phyloP scores from a whole-genome alignment of 2,113 vertebrate genomes.

The Podarcis cretensis region DNA sequence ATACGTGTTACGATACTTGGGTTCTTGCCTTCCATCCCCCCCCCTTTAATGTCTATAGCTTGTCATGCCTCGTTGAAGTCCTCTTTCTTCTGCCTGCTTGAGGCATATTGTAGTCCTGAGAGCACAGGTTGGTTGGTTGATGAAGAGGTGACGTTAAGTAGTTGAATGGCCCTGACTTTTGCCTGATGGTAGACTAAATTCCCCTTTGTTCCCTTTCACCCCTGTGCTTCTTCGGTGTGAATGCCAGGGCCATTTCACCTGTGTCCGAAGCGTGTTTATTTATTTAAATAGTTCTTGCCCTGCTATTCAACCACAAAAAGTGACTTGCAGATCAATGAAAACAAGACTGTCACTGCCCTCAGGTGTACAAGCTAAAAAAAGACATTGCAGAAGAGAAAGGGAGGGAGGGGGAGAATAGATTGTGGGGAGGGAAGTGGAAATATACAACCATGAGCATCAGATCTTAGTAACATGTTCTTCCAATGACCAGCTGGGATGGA shows the following conservation, averaged over 20 bases:
- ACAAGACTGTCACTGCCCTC: background rate
- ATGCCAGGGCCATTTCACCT: background rate
- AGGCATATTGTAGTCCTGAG: background rate
- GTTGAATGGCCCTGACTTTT: background rate
- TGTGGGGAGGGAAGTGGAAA: background rate
- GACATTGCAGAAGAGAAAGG: background rate
- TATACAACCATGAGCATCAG: background rate
- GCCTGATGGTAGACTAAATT: background rate
- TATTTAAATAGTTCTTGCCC: background rate
- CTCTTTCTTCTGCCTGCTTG: background rate
- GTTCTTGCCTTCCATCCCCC: background rate
- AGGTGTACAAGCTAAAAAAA: background rate
- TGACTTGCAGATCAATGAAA: background rate
- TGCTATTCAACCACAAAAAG: background rate
- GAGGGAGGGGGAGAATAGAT: background rate
- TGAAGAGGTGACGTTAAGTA: background rate
- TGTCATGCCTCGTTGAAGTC: background rate
- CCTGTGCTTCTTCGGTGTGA: background rate
- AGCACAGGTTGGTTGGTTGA: background rate
- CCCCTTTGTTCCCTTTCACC: background rate
- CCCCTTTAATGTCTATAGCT: background rate
- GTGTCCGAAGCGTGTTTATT: background rate
- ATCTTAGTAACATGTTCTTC: background rate
- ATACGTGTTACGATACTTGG: background rate
- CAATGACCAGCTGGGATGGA: background rate